Conservation (phyloP, 2,797 vertebrate genomes). For the Megalops cyprinoides region DNA sequence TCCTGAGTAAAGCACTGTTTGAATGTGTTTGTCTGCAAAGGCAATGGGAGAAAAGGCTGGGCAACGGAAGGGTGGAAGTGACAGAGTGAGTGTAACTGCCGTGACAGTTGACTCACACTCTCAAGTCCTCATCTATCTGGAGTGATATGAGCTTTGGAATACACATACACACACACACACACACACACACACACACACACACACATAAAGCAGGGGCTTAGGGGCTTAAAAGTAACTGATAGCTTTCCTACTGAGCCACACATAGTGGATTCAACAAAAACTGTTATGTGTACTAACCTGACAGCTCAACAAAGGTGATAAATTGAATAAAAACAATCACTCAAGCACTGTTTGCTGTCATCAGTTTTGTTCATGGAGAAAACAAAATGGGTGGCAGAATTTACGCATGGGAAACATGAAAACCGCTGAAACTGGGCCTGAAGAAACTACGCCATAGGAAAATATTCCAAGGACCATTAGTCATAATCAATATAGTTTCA, state of each 20-base stretch:
- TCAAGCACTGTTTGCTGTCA: not conserved
- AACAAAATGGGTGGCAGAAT: constrained; percentile 18
- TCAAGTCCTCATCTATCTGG: too few relatives aligned
- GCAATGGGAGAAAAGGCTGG: too few relatives aligned
- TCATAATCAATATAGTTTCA: constrained; percentile 43
- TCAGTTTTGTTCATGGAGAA: constrained; percentile 6
- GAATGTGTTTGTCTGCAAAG: too few relatives aligned
- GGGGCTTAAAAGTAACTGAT: not conserved
- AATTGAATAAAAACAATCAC: constrained; percentile 3
- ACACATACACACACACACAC: too few relatives aligned
- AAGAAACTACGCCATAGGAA: not conserved
- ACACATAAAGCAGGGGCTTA: too few relatives aligned
- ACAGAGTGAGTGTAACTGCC: too few relatives aligned
- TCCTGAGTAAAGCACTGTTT: too few relatives aligned
- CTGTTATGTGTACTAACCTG: not conserved
- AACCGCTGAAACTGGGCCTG: constrained; percentile 2
- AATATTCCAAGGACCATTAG: constrained; percentile 28
- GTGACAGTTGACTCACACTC: too few relatives aligned
- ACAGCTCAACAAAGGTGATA: constrained; percentile 1
- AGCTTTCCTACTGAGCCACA: not conserved
- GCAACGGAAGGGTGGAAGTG: too few relatives aligned
- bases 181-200: too few relatives aligned
- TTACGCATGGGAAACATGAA: constrained; percentile 10
- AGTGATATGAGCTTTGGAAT: too few relatives aligned
- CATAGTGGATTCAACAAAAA: not conserved